These are phyloP conservation scores for Porites lutea DNA, from an alignment of 64 coral and sea anemone genomes.

Conservation along the genomic window DNA sequence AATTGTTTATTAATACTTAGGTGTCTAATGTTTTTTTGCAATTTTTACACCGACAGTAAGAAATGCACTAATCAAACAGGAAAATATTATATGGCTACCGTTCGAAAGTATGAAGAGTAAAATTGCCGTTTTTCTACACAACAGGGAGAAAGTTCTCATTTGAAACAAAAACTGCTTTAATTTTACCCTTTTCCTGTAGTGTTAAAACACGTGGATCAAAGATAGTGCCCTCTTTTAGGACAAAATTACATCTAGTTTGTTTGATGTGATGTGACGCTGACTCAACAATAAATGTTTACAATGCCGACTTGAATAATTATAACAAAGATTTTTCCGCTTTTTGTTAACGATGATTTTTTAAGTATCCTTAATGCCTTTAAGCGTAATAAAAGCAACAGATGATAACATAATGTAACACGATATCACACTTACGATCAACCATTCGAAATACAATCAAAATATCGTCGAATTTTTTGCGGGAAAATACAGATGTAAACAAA, in stretches of 20 bases:
- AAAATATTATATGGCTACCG: neutral
- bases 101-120: neutral
- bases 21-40: neutral
- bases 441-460: neutral
- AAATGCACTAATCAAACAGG: conserved; percentile 21
- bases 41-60: neutral
- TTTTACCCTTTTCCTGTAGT: neutral
- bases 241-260: neutral
- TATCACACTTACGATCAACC: neutral
- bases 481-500: conserved; percentile 42
- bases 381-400: neutral
- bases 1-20: neutral
- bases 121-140: neutral
- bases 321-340: conserved; percentile 11
- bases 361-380: neutral
- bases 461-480: neutral
- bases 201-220: neutral
- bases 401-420: neutral
- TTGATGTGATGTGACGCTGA: neutral
- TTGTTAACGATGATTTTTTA: conserved; percentile 26
- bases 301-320: conserved; percentile 43
- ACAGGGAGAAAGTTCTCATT: neutral
- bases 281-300: conserved; percentile 35
- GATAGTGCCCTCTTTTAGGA: neutral
- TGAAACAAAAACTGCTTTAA: neutral